Evolutionary conservation across 2,888 invertebrate species (phyloP).

Genomic region (Eudasyphora cyanicolor): DNA sequence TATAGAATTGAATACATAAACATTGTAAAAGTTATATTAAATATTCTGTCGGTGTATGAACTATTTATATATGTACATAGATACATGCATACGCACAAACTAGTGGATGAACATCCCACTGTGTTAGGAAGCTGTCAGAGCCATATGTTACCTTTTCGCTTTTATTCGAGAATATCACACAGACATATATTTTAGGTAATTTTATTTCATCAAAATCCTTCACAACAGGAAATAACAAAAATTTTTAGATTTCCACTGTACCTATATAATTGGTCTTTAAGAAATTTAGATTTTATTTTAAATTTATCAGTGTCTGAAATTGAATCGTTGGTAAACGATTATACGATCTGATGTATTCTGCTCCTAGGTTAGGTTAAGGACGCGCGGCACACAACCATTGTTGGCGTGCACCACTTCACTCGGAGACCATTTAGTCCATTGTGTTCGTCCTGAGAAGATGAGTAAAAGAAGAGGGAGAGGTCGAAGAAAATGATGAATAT

Average conservation of each 20-base stretch:
- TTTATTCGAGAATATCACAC: constrained; percentile 22
- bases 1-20: neutral
- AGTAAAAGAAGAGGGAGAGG: too few species aligned
- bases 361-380: too few species aligned
- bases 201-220: constrained; percentile 33
- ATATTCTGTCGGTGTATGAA: constrained; percentile 30
- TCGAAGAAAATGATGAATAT: too few species aligned
- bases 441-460: too few species aligned
- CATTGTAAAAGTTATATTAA: constrained; percentile 29
- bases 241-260: neutral
- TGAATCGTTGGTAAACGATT: neutral
- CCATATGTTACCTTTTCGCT: constrained; percentile 51
- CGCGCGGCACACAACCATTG: too few species aligned
- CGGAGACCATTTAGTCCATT: too few species aligned
- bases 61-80: neutral
- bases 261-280: too few species aligned
- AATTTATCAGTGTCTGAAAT: too few species aligned
- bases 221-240: constrained; percentile 14
- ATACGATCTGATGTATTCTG: too few species aligned
- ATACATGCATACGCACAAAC: neutral
- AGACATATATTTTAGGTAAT: constrained; percentile 12
- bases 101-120: neutral
- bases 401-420: too few species aligned
- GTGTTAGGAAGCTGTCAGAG: constrained; percentile 46
- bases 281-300: too few species aligned